Conservation (phyloP, 2,113 vertebrate species). For the Illadopsis cleaveri region DNA sequence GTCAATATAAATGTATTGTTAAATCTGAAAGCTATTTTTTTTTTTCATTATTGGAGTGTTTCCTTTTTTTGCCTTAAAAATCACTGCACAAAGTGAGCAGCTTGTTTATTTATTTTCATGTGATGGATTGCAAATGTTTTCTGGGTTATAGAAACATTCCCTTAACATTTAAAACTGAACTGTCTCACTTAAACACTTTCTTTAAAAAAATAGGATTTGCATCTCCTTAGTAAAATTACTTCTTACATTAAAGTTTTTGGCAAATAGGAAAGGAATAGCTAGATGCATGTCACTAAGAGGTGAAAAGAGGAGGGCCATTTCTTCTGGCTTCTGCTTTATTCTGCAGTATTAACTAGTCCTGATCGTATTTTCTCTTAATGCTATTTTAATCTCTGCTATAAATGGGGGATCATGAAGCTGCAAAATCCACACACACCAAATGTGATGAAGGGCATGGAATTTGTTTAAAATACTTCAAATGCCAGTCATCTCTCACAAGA, state of each 20-base stretch:
- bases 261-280: neutral
- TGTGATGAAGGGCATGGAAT: slow-evolving; percentile 15
- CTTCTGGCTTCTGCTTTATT: neutral
- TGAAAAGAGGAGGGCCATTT: neutral
- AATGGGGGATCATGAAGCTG: neutral
- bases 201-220: neutral
- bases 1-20: neutral
- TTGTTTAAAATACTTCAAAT: slow-evolving; percentile 34
- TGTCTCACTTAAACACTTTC: neutral
- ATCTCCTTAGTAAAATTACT: neutral
- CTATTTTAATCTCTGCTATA: neutral
- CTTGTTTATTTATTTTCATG: neutral
- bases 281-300: neutral
- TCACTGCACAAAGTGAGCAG: neutral
- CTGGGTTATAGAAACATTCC: neutral
- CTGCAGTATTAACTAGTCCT: neutral
- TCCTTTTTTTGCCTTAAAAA: neutral
- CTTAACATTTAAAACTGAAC: neutral
- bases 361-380: neutral
- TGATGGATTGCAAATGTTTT: neutral
- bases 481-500: neutral
- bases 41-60: neutral
- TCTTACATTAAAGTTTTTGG: neutral
- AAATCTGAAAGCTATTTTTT: neutral
- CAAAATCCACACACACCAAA: neutral